Evolutionary conservation across 2,113 vertebrate species (phyloP), one percentile per base, ranked within the genome.

Genomic region (Spheniscus mendiculus): DNA sequence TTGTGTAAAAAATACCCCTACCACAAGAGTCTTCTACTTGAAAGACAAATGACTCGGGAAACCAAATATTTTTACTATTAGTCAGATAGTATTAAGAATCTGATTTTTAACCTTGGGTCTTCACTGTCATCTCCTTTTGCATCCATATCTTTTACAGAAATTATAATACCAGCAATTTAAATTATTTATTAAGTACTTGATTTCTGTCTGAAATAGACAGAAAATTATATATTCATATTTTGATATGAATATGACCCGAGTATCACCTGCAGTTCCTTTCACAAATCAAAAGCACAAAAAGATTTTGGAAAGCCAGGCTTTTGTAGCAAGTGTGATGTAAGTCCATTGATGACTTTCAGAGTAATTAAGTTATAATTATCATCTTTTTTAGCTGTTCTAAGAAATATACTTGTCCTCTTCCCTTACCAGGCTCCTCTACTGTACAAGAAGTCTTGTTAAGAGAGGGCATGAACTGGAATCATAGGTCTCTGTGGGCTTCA

Each of bases 1-100:
- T 94, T 95, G 89, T 94, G 20, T 95, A 70, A 81, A 89, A 95
- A 82, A 87, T 62, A 38, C 71, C 63, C 25, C n/a, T 73, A 52
- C 87, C 40, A 82, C 22, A 21, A 91, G 36, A 66, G 59, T 81
- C 44, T 77, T 86, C 74, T 88, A 38, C 42, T 38, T 85, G 17
- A 73, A 91, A 72, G 83, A 88, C 3, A 83, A 82, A 91, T 65
- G 34, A 49, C 38, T 90, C 7, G 2, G 36, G 71, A 93, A 90
- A 67, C 38, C 23, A 86, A 77, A 59, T 88, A 83, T 73, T 87
- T 87, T 90, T 77, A 83, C 14, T 65, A 21, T 74, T 67, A 89
- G 21, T 58, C 79, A 79, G 29, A 67, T 11, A 61, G 15, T 10
- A 96, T 65, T 80, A 67, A 26, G 66, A 69, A 72, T 42, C 73